Evolutionary conservation across 2,113 vertebrate species (phyloP).

Genomic region (Gymnobelideus leadbeateri): DNA sequence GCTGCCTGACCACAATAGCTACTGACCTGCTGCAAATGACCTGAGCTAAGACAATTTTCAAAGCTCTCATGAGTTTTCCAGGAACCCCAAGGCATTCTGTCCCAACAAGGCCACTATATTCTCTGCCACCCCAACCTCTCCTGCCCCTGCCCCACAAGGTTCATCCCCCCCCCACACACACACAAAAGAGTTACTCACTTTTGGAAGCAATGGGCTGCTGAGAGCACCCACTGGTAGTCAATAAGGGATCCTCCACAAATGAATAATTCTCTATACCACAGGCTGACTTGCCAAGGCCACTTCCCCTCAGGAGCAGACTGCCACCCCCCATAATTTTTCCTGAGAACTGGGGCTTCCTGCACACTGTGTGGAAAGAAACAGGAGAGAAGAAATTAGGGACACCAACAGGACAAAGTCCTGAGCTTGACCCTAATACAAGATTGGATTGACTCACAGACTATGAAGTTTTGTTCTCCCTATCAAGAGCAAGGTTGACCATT

Average conservation of each 20-base stretch:
- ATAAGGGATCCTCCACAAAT: conserved; percentile 85
- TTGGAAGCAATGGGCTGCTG: conserved; percentile 86
- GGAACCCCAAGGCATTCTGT: too few relatives aligned
- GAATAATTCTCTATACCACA: conserved; percentile 84
- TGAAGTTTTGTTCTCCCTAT: background rate
- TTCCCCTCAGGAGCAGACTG: conserved; percentile 66
- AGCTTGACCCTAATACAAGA: background rate
- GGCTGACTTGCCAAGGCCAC: conserved; percentile 88
- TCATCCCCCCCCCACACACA: too few relatives aligned
- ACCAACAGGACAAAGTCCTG: background rate
- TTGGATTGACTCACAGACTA: background rate
- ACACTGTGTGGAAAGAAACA: conserved; percentile 43
- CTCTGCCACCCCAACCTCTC: too few relatives aligned
- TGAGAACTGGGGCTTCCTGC: conserved; percentile 38
- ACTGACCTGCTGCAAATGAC: too few relatives aligned
- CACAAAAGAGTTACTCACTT: conserved; percentile 78
- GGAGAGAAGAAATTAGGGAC: background rate
- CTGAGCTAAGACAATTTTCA: too few relatives aligned
- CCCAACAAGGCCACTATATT: too few relatives aligned
- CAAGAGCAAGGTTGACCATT: background rate
- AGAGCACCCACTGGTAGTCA: conserved; percentile 85
- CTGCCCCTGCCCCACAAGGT: too few relatives aligned
- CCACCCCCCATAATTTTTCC: conserved; percentile 85
- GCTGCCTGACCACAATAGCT: too few relatives aligned
- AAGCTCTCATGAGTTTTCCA: too few relatives aligned